Evolutionary conservation across 2,888 invertebrate genomes (phyloP).

Genomic region (Eurois occulta): DNA sequence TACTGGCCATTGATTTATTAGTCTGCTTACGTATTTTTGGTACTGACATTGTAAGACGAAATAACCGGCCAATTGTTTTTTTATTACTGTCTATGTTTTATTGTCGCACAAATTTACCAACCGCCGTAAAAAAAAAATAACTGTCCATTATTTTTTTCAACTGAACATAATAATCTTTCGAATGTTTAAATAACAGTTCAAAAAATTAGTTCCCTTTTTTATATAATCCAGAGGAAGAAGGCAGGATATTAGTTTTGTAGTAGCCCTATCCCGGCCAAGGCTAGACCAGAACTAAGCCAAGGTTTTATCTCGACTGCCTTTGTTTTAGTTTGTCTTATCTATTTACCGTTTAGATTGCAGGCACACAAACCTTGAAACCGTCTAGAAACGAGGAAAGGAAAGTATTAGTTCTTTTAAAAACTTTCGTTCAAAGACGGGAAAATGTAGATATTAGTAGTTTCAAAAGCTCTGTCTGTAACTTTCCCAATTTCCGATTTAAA

Average conservation of each 20-base stretch:
- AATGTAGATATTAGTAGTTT: neutral
- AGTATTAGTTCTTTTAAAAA: neutral
- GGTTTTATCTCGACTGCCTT: slow-evolving; percentile 38
- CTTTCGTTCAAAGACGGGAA: neutral
- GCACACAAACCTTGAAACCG: slow-evolving; percentile 23
- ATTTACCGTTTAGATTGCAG: slow-evolving; percentile 26
- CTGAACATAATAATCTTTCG: too few species aligned
- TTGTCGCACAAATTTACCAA: too few species aligned
- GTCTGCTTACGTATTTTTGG: too few species aligned
- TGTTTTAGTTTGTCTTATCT: slow-evolving; percentile 48
- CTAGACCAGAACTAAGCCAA: slow-evolving; percentile 30
- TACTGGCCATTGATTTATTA: too few species aligned
- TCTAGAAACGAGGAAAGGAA: neutral
- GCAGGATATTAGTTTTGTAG: slow-evolving; percentile 3
- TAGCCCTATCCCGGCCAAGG: slow-evolving; percentile 25
- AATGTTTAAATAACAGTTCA: too few species aligned
- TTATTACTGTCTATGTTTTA: too few species aligned
- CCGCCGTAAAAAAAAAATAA: too few species aligned
- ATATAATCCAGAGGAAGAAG: neutral
- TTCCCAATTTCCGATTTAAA: neutral
- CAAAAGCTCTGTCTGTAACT: neutral
- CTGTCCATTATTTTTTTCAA: too few species aligned
- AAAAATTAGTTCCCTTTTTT: too few species aligned
- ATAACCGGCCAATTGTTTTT: too few species aligned
- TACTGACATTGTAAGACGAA: too few species aligned